A percentile compares a stretch with the other conserved stretches of the same genome.
Evolutionary conservation across 2,888 invertebrate species (phyloP).

Genomic region (Pachydiplax longipennis): DNA sequence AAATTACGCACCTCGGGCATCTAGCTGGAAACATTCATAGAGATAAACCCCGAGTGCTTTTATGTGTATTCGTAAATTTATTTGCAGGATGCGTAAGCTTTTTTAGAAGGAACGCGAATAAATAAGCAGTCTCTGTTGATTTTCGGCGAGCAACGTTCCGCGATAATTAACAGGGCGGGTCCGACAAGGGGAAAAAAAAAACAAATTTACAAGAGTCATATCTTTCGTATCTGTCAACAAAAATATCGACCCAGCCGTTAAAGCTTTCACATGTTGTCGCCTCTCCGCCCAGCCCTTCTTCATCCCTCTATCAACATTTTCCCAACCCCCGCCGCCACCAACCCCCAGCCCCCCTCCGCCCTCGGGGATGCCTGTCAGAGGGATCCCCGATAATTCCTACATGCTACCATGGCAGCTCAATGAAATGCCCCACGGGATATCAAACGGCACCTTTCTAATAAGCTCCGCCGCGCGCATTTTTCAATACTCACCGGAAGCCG

Average conservation of each 20-base stretch:
- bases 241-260: background rate
- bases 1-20: too few relatives aligned
- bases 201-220: background rate
- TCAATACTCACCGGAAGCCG: background rate
- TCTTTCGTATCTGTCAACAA: background rate
- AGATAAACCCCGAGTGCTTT: too few relatives aligned
- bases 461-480: background rate
- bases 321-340: background rate
- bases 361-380: background rate
- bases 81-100: background rate
- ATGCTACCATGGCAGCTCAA: background rate
- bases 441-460: background rate
- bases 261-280: background rate
- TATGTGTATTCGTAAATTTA: too few relatives aligned
- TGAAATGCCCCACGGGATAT: background rate
- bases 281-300: background rate
- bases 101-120: background rate
- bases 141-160: background rate
- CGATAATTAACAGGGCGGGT: background rate
- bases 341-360: background rate
- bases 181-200: background rate
- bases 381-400: background rate
- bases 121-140: background rate
- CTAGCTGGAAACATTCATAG: too few relatives aligned
- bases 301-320: background rate